Conservation (phyloP, 2,888 invertebrate species). For the Dascillus cervinus region DNA sequence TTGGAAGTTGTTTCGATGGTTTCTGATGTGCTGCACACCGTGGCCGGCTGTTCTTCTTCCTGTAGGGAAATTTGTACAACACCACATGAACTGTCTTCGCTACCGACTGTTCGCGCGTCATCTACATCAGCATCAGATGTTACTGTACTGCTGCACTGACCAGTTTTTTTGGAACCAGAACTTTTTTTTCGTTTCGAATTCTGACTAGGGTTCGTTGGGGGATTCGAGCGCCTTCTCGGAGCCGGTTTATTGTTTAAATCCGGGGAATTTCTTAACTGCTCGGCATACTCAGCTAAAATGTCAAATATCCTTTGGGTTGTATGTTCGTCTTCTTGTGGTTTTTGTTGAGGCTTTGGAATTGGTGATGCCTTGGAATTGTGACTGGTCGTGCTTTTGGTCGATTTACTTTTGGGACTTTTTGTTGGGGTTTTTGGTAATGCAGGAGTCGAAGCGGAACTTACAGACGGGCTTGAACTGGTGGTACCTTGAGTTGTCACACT, state of each 20-base stretch:
- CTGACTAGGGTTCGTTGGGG: conserved; percentile 62
- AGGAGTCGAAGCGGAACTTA: conserved; percentile 48
- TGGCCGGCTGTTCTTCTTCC: conserved; percentile 49
- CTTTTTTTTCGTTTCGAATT: conserved; percentile 64
- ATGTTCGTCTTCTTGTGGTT: conserved; percentile 73
- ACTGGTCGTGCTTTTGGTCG: conserved; percentile 51
- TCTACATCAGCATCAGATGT: conserved; percentile 46
- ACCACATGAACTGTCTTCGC: conserved; percentile 70
- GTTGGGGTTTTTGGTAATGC: conserved; percentile 27
- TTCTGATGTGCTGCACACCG: conserved; percentile 43
- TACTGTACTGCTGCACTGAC: conserved; percentile 38
- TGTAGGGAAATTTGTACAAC: conserved; percentile 50
- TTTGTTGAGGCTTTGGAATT: conserved; percentile 60
- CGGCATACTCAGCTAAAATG: conserved; percentile 71
- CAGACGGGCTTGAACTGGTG: conserved; percentile 51
- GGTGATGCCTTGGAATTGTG: conserved; percentile 57
- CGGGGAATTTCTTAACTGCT: conserved; percentile 70
- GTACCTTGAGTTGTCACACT: conserved; percentile 52
- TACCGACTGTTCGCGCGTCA: conserved; percentile 64
- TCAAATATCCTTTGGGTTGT: conserved; percentile 73
- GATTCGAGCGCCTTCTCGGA: conserved; percentile 65
- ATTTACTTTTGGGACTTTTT: conserved; percentile 46
- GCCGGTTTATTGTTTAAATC: conserved; percentile 75
- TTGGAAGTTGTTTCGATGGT: conserved; percentile 35
- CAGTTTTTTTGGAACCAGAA: conserved; percentile 50